Conservation (phyloP, 2,888 invertebrate genomes). For the Meloe dianella region DNA sequence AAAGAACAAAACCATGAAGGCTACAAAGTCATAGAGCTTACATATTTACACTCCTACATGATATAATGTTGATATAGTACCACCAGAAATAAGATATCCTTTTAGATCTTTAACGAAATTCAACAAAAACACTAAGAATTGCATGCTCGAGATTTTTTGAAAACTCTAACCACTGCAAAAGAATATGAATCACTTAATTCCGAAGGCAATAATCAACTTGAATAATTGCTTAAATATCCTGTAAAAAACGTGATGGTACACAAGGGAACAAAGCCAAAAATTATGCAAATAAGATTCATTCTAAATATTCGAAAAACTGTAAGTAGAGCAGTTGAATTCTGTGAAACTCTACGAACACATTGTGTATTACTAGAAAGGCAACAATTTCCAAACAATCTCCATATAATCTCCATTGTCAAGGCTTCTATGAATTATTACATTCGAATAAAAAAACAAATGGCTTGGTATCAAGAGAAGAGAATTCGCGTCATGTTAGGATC, state of each 20-base stretch:
- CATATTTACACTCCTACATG: constrained; percentile 46
- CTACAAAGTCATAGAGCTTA: not conserved
- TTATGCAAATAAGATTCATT: constrained; percentile 57
- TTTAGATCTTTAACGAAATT: constrained; percentile 55
- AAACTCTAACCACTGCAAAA: constrained; percentile 48
- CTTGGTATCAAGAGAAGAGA: constrained; percentile 48
- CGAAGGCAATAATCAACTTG: constrained; percentile 49
- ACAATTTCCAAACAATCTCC: constrained; percentile 53
- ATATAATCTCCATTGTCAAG: constrained; percentile 57
- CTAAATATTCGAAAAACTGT: constrained; percentile 50
- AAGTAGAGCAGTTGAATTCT: constrained; percentile 44
- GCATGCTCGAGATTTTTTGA: constrained; percentile 59
- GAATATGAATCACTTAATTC: constrained; percentile 56
- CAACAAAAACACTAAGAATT: constrained; percentile 56
- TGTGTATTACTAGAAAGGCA: constrained; percentile 59
- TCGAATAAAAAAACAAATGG: constrained; percentile 46
- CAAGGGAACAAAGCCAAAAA: constrained; percentile 51
- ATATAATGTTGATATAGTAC: constrained; percentile 47
- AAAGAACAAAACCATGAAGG: constrained; percentile 38
- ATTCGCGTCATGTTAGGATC: constrained; percentile 52
- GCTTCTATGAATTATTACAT: constrained; percentile 58
- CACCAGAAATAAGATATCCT: constrained; percentile 47
- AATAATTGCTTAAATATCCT: constrained; percentile 47
- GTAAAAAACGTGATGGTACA: constrained; percentile 49
- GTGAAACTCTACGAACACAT: constrained; percentile 56